phyloP scores from a whole-genome alignment of 1,140 invertebrate species.

The Muscidifurax raptorellus region DNA sequence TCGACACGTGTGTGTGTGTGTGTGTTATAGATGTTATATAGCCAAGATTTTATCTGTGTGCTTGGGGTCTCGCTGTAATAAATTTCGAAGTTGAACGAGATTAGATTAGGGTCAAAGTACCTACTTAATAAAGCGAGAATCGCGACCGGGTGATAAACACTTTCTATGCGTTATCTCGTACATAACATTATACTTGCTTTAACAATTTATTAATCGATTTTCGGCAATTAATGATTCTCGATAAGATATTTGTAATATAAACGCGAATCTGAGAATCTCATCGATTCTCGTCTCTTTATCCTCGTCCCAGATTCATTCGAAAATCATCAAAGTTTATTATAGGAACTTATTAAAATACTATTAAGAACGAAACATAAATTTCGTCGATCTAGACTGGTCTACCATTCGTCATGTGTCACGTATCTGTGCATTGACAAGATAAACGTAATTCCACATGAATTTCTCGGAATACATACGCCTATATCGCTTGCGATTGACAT shows the following conservation, averaged over 20 bases:
- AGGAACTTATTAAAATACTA: no score
- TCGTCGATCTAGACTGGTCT: neutral
- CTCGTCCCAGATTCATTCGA: neutral
- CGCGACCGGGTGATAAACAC: neutral
- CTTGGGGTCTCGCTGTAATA: neutral
- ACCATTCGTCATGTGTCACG: neutral
- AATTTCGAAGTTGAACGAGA: constrained; percentile 22
- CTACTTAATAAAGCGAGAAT: constrained; percentile 7
- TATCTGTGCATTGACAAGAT: constrained; percentile 22
- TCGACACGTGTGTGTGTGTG: no score
- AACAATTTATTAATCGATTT: neutral
- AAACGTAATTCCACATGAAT: constrained; percentile 11
- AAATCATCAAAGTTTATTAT: neutral
- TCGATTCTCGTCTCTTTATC: no score
- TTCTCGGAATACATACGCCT: neutral
- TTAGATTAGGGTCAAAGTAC: constrained; percentile 39
- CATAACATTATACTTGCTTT: neutral
- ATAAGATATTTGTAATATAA: no score
- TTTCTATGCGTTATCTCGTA: neutral
- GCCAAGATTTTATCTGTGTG: constrained; percentile 14
- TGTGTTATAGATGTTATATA: no score
- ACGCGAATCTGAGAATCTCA: no score
- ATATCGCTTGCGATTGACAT: no score
- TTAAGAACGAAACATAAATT: neutral
- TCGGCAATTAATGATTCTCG: neutral